Evolutionary conservation across 2,113 vertebrate genomes (phyloP), one percentile per base, ranked within the genome.

Genomic region (Strigops habroptila): DNA sequence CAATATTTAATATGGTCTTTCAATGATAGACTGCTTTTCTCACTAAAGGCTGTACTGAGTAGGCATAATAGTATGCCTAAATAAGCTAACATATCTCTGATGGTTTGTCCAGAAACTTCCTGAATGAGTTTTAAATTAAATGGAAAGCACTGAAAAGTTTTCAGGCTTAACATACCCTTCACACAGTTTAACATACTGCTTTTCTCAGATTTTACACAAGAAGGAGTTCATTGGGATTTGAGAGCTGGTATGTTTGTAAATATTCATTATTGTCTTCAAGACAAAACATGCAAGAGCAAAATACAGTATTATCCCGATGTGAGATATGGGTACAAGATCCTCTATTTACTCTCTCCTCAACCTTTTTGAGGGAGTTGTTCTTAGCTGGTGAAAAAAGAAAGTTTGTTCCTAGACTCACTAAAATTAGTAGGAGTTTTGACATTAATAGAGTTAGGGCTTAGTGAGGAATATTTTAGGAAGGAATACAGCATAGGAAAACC

Each of bases 391-490:
- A 5, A 25, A 43, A 71, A 53, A 25, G 7, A n/a, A 28, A 10
- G 3, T 17, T 77, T 82, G 51, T 81, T 86, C 41, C 14, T 84
- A 62, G 52, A 69, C 8, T 6, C 21, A 41, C 74, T 82, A 75
- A 89, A 95, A 68, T 88, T 75, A 84, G 62, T 76, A 65, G 24
- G 39, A 92, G 24, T 78, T 94, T 62, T 91, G 52, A 41, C 48
- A 79, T 86, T 31, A 81, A 75, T 31, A 74, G 43, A 57, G 28
- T n/a, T 67, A 49, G 35, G 55, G 35, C 48, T 96, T 83, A 70
- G 69, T 41, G 44, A 78, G 49, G 55, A 68, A 35, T 84, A 96
- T 94, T 96, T 97, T 74, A 70, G 88, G 83, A 87, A 92, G 65
- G 77, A 92, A 82, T 30, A 88, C 57, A 84, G 48, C 57, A 73